These are phyloP conservation scores for Grantiella picta DNA, from an alignment of 2,113 vertebrate species.

Conservation along the genomic window DNA sequence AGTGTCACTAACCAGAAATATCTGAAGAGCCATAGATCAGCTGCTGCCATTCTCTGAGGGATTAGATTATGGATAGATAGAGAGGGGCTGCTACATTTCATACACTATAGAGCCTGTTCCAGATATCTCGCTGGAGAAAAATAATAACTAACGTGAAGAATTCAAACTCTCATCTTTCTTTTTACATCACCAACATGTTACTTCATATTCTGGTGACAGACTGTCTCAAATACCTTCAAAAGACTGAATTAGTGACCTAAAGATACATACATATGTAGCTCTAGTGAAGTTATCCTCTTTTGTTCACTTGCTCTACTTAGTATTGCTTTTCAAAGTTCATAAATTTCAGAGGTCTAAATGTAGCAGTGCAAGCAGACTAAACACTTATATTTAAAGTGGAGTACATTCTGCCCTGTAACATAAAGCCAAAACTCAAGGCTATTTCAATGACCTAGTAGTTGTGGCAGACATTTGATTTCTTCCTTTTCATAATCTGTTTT, in stretches of 20 bases:
- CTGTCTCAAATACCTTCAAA: not conserved
- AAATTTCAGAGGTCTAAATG: slow-evolving; percentile 11
- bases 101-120: not conserved
- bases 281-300: not conserved
- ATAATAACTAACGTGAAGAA: not conserved
- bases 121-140: not conserved
- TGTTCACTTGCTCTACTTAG: not conserved
- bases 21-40: not conserved
- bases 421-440: not conserved
- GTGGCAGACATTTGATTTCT: not conserved
- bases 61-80: not conserved
- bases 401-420: not conserved
- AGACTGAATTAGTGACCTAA: not conserved
- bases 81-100: not conserved
- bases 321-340: not conserved
- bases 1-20: not conserved
- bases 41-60: not conserved
- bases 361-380: not conserved
- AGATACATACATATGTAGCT: not conserved
- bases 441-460: not conserved
- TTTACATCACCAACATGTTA: not conserved
- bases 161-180: not conserved
- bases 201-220: not conserved
- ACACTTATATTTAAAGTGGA: not conserved
- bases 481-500: not conserved